Evolutionary conservation across 2,113 vertebrate genomes (phyloP).

Genomic region (Cynopterus brachyotis): DNA sequence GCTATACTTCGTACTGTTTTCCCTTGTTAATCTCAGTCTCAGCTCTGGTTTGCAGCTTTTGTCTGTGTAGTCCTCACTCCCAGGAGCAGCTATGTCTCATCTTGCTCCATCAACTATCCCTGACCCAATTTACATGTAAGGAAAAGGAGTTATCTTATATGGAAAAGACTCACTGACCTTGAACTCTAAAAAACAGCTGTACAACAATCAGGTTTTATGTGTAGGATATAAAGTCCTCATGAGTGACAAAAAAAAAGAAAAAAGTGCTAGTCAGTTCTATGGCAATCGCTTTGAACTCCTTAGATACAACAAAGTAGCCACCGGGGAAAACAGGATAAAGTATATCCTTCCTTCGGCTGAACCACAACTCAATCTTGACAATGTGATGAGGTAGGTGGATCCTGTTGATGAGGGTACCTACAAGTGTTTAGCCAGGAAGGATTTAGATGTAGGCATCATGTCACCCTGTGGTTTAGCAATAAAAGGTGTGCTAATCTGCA

Average conservation of each 20-base stretch:
- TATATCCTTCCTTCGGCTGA: not conserved
- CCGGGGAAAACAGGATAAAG: not conserved
- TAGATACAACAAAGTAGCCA: not conserved
- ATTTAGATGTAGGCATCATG: conserved; percentile 38
- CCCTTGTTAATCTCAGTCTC: not conserved
- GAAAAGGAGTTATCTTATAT: not conserved
- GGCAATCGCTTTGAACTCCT: conserved; percentile 10
- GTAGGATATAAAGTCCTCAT: not conserved
- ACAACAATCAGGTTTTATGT: not conserved
- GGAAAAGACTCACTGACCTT: not conserved
- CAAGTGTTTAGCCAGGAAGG: conserved; percentile 26
- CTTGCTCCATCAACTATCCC: not conserved
- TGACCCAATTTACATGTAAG: not conserved
- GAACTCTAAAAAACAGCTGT: not conserved
- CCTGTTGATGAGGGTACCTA: not conserved
- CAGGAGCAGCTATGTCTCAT: not conserved
- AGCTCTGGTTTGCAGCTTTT: not conserved
- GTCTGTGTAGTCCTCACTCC: not conserved
- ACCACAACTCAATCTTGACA: not conserved
- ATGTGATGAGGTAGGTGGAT: not conserved
- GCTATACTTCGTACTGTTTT: not conserved
- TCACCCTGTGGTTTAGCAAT: conserved; percentile 53
- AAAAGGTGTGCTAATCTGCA: conserved; percentile 21
- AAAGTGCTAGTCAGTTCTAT: not conserved
- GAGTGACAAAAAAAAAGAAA: conserved; percentile 1